Percentiles rank a stretch among this genome's conserved stretches.
Conservation (phyloP, 2,888 invertebrate species). For the Mactromeris polynyma region DNA sequence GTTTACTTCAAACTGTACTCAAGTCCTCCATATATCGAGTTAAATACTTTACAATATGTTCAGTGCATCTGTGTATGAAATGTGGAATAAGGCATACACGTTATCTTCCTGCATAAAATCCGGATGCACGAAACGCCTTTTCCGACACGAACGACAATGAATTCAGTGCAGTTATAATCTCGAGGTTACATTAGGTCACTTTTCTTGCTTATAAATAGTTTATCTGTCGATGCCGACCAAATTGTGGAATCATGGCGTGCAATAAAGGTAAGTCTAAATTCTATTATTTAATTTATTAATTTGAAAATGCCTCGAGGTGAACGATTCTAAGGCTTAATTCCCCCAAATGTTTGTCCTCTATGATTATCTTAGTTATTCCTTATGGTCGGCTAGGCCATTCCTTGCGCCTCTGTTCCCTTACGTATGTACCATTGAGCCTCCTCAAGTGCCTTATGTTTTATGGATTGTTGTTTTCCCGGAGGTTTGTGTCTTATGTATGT, state of each 20-base stretch:
- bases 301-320: background rate
- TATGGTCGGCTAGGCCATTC: too few species aligned
- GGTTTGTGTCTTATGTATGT: too few species aligned
- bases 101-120: background rate
- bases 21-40: too few species aligned
- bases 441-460: too few species aligned
- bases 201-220: background rate
- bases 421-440: too few species aligned
- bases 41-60: too few species aligned
- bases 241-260: background rate
- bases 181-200: background rate
- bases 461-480: too few species aligned
- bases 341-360: background rate
- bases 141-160: background rate
- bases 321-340: background rate
- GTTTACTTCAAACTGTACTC: too few species aligned
- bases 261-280: background rate
- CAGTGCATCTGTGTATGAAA: too few species aligned
- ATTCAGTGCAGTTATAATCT: background rate
- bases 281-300: background rate
- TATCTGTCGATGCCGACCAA: background rate
- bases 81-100: too few species aligned
- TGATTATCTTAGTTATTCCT: too few species aligned
- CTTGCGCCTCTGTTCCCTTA: too few species aligned
- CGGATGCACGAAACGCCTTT: background rate